Base-by-base conservation (phyloP, 2,113 vertebrate genomes). In the Eidolon helvum region DNA sequence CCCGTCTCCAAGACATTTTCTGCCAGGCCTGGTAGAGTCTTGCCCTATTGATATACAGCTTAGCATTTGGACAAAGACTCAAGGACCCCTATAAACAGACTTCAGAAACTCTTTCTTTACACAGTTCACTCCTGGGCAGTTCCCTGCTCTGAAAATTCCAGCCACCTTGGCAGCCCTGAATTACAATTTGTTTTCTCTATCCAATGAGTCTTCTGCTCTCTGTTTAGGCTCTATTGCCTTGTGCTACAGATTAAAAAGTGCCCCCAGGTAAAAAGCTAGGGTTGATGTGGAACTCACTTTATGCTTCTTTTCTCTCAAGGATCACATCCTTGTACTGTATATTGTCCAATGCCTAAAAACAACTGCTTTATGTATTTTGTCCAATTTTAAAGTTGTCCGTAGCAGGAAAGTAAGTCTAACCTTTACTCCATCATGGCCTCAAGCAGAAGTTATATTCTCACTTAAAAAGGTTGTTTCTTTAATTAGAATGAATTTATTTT, bases 401-500 rank as follows among this genome's bases (percentile, higher is more conserved):
- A 63, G 77, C 61, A 90, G 86, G 63, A 91, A 22, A 14, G 9
- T 35, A 86, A 80, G 79, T 53, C 30, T 89, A 57, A 35, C 50
- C 48, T 77, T 88, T 88, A 93, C 24, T 87, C 48, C 45, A 89
- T 28, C 24, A 35, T 50, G 57, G 69, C 22, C 5, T 4, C 7
- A 93, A 84, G 28, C 43, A 84, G 69, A 92, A 92, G n/a, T 75
- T 72, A 43, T 19, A 90, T 7, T 80, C 24, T 75, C 45, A 48
- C 30, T 97, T 92, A 22, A 87, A 96, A 96, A 83, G 12, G 55
- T 4, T 75, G 33, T 40, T 80, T 95, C 80, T 95, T 96, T 96
- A 90, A 71, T 88, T 91, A 96, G n/a, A 90, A 30, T 72, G 22
- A 72, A 75, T 87, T 96, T 78, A 95, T 93, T 95, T 95, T 78